These are phyloP conservation scores for Aplocera efformata DNA, from an alignment of 2,888 invertebrate species.

Conservation along the genomic window DNA sequence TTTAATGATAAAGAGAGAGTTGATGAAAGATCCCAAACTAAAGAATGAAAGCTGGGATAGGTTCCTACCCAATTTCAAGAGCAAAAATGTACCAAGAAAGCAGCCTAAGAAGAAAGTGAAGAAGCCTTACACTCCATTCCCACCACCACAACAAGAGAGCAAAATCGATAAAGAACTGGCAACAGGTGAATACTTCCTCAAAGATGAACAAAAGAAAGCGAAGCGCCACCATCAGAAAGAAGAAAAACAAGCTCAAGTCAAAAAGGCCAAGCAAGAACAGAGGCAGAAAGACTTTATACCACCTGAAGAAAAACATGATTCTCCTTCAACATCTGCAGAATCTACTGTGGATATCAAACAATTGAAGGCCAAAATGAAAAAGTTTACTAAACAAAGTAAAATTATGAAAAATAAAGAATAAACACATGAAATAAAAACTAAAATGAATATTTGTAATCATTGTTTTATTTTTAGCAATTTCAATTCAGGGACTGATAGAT, in stretches of 20 bases:
- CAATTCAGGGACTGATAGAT: conserved; percentile 80
- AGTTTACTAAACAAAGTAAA: conserved; percentile 78
- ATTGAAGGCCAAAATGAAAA: conserved; percentile 88
- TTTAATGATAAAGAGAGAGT: conserved; percentile 97
- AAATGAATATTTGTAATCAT: conserved; percentile 30
- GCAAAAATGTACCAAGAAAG: conserved; percentile 93
- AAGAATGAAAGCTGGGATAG: conserved; percentile 98
- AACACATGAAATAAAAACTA: conserved; percentile 12
- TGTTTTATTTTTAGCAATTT: conserved; percentile 81
- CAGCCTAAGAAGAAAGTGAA: conserved; percentile 95
- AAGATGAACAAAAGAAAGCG: conserved; percentile 87
- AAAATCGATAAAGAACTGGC: conserved; percentile 96
- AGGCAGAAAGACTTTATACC: conserved; percentile 91
- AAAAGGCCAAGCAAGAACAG: conserved; percentile 86
- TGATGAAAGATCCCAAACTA: conserved; percentile 95
- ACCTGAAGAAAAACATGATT: conserved; percentile 82
- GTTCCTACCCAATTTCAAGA: conserved; percentile 96
- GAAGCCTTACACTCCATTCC: conserved; percentile 98
- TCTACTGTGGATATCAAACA: conserved; percentile 83
- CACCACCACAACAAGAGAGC: conserved; percentile 95
- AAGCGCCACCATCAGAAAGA: conserved; percentile 87
- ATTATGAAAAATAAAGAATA: conserved; percentile 29
- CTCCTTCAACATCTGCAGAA: conserved; percentile 38
- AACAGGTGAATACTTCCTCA: conserved; percentile 98
- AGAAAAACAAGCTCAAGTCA: conserved; percentile 87